Percentiles rank a stretch among this genome's conserved stretches.
Evolutionary conservation across 1,140 invertebrate genomes (phyloP).

Genomic region (Aplysia californica): DNA sequence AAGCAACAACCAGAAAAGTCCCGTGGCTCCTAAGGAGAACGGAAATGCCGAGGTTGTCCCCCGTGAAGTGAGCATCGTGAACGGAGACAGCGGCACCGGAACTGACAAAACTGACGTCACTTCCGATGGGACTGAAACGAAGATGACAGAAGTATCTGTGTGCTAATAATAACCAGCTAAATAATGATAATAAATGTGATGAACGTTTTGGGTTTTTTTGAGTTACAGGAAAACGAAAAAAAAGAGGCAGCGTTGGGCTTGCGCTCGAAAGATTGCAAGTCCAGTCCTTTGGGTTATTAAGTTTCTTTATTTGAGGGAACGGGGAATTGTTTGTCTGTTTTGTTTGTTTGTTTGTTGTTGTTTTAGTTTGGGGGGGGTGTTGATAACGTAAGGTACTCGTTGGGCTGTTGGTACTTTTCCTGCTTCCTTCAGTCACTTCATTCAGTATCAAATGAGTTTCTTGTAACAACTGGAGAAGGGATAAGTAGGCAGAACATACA

Average conservation of each 20-base stretch:
- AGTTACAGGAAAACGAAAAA: background rate
- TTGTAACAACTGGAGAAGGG: background rate
- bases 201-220: background rate
- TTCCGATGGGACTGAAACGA: too few species aligned
- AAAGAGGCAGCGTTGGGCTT: background rate
- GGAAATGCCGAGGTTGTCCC: background rate
- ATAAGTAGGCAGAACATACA: background rate
- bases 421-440: background rate
- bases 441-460: background rate
- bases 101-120: background rate
- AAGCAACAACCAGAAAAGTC: conserved; percentile 7
- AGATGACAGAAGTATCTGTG: background rate
- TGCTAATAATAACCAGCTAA: background rate
- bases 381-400: background rate
- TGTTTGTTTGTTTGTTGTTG: too few species aligned
- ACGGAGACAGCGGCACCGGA: background rate
- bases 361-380: too few species aligned
- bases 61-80: background rate
- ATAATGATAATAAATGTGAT: background rate
- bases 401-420: background rate
- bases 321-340: too few species aligned
- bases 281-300: too few species aligned
- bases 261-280: background rate
- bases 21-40: background rate
- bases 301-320: too few species aligned